phyloP scores from a whole-genome alignment of 2,888 invertebrate genomes.

The Anorthoa munda region DNA sequence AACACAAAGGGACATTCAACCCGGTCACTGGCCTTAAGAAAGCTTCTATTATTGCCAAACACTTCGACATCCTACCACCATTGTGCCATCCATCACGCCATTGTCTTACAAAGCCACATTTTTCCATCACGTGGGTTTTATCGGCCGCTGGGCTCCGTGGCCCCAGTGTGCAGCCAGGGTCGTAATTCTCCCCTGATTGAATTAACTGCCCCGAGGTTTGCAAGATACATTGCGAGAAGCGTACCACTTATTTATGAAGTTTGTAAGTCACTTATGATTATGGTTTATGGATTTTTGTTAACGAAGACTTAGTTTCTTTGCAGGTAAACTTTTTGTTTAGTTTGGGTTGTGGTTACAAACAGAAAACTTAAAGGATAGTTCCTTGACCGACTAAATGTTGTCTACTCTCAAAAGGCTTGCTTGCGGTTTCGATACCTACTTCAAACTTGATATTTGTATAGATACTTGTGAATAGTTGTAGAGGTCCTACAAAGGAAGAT shows the following conservation, averaged over 20 bases:
- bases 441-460: constrained; percentile 26
- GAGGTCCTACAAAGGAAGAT: neutral
- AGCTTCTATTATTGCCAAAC: constrained; percentile 14
- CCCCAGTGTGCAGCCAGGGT: constrained; percentile 25
- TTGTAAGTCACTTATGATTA: constrained; percentile 35
- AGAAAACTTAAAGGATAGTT: neutral
- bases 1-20: constrained; percentile 8
- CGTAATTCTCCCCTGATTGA: constrained; percentile 59
- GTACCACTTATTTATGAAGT: constrained; percentile 48
- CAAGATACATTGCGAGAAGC: constrained; percentile 52
- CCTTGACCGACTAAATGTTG: neutral
- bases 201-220: constrained; percentile 55
- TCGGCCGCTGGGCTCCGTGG: neutral
- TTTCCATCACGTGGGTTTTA: constrained; percentile 46
- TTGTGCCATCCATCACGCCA: constrained; percentile 33
- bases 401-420: constrained; percentile 7
- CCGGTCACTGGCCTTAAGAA: constrained; percentile 1
- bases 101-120: constrained; percentile 48
- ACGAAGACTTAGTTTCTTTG: constrained; percentile 12
- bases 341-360: constrained; percentile 2
- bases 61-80: constrained; percentile 7
- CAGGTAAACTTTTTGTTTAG: constrained; percentile 34
- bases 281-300: constrained; percentile 32
- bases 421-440: constrained; percentile 20
- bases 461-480: constrained; percentile 20